Conservation (phyloP, 2,888 invertebrate species). For the Kuschelorhynchus macadamiae region DNA sequence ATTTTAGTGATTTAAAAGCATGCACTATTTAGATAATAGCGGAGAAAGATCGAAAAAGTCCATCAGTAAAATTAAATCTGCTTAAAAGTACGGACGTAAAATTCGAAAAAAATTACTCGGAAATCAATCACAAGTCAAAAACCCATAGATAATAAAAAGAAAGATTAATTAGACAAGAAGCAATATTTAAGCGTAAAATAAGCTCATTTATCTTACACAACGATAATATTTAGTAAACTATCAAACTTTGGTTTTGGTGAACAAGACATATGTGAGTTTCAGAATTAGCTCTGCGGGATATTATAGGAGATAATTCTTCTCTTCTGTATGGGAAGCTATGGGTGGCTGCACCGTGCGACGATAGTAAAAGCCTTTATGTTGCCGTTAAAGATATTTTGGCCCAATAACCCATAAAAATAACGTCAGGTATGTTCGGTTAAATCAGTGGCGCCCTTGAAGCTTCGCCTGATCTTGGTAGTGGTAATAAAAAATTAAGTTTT, state of each 20-base stretch:
- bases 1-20: no score
- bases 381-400: conserved; percentile 57
- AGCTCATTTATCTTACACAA: conserved; percentile 50
- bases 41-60: not conserved
- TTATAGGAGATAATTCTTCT: conserved; percentile 45
- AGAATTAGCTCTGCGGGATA: conserved; percentile 52
- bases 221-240: conserved; percentile 49
- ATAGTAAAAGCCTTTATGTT: conserved; percentile 49
- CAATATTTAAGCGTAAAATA: conserved; percentile 49
- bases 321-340: conserved; percentile 48
- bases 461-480: no score
- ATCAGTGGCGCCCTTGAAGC: conserved; percentile 35
- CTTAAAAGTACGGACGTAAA: not conserved
- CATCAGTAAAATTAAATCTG: not conserved
- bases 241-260: conserved; percentile 49
- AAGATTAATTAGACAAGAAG: conserved; percentile 52
- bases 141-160: conserved; percentile 27
- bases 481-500: no score
- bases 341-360: conserved; percentile 42
- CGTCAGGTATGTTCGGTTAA: conserved; percentile 49
- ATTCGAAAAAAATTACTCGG: conserved; percentile 14
- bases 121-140: conserved; percentile 30
- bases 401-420: conserved; percentile 61
- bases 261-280: conserved; percentile 52
- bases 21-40: no score